A percentile compares a stretch with the other conserved stretches of the same genome.
Evolutionary conservation across 2,113 vertebrate species (phyloP).

Genomic region (Rhabdornis inornatus): DNA sequence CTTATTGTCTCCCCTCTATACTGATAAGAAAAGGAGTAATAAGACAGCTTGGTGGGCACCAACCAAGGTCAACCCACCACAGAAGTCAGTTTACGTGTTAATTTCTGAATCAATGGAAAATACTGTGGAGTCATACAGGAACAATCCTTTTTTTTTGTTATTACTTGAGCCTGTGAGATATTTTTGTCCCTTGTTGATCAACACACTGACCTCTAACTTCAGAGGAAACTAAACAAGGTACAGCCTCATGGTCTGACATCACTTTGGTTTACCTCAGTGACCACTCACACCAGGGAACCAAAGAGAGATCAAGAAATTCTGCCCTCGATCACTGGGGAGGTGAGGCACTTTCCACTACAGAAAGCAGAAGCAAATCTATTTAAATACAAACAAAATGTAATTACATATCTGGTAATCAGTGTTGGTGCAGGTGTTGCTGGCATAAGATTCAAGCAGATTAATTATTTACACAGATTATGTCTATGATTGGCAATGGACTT

Average conservation of each 20-base stretch:
- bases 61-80: neutral
- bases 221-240: neutral
- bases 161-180: neutral
- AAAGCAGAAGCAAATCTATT: slow-evolving; percentile 35
- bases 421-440: slow-evolving; percentile 57
- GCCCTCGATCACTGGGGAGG: neutral
- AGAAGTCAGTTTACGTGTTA: neutral
- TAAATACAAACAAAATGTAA: slow-evolving; percentile 49
- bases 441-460: slow-evolving; percentile 62
- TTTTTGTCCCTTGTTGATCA: neutral
- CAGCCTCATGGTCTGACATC: neutral
- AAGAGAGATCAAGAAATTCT: neutral
- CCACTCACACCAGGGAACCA: neutral
- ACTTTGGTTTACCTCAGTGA: neutral
- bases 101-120: neutral
- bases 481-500: slow-evolving; percentile 52
- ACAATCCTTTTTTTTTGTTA: neutral
- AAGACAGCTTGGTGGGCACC: neutral
- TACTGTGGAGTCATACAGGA: neutral
- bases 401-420: slow-evolving; percentile 59
- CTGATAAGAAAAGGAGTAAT: neutral
- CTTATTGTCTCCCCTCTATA: neutral
- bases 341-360: neutral
- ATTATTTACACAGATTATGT: slow-evolving; percentile 65
- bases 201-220: neutral